These are phyloP conservation scores for Dusona sp. DNA, from an alignment of 2,888 invertebrate species.

Conservation along the genomic window DNA sequence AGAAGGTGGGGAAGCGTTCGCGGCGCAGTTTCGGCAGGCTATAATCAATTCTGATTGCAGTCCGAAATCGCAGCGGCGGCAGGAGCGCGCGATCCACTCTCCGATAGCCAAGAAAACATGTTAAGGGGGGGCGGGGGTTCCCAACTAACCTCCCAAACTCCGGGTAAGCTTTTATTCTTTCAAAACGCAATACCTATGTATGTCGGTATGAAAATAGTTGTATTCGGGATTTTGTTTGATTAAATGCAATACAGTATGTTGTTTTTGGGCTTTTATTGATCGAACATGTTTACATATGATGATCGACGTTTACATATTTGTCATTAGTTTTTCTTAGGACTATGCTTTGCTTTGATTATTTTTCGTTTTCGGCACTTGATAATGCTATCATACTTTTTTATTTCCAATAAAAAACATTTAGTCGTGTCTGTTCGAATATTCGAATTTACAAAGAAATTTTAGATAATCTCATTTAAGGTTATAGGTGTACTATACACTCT, in stretches of 20 bases:
- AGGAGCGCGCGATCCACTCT: conserved; percentile 80
- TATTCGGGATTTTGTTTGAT: not conserved
- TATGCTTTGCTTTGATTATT: not conserved
- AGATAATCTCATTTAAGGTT: too few relatives aligned
- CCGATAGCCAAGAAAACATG: conserved; percentile 82
- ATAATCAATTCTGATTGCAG: conserved; percentile 85
- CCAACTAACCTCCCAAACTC: conserved; percentile 79
- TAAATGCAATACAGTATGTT: not conserved
- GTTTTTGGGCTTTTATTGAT: not conserved
- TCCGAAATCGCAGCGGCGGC: conserved; percentile 80
- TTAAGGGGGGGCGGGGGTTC: conserved; percentile 65
- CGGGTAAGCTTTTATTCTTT: conserved; percentile 61
- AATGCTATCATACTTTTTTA: not conserved
- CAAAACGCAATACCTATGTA: conserved; percentile 37
- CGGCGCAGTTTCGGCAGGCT: conserved; percentile 84
- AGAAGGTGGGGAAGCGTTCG: conserved; percentile 74
- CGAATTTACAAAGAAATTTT: not conserved
- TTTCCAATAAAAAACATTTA: too few relatives aligned
- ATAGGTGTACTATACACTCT: too few relatives aligned
- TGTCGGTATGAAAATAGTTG: conserved; percentile 26
- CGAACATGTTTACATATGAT: not conserved
- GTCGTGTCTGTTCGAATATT: not conserved
- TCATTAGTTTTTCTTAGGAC: too few relatives aligned
- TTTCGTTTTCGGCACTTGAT: too few relatives aligned
- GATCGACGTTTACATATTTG: not conserved